Percentiles rank a stretch among this genome's conserved stretches.
Evolutionary conservation across 2,113 vertebrate species (phyloP).

Genomic region (Monarcha castaneiventris): DNA sequence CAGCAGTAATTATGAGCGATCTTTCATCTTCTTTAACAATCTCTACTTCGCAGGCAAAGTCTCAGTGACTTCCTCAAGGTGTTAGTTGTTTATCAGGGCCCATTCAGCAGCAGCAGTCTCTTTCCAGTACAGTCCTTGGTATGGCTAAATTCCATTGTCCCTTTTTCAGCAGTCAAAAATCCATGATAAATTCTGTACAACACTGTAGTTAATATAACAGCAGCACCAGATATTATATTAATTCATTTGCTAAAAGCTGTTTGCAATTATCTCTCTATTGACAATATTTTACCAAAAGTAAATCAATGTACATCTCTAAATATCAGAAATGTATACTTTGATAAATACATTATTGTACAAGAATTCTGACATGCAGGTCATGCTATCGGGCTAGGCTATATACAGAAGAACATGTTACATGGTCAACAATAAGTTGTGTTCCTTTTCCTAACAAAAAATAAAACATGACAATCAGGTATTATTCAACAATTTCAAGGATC

Average conservation of each 20-base stretch:
- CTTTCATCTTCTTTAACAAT: conserved; percentile 56
- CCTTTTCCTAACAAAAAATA: conserved; percentile 62
- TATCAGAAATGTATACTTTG: conserved; percentile 76
- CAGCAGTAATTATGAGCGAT: conserved; percentile 59
- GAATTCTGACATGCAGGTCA: conserved; percentile 78
- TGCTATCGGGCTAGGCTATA: conserved; percentile 69
- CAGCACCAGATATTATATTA: conserved; percentile 83
- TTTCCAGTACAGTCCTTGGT: conserved; percentile 78
- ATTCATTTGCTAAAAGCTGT: conserved; percentile 78
- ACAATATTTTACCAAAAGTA: conserved; percentile 77
- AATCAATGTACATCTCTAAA: conserved; percentile 81
- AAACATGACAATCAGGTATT: conserved; percentile 61
- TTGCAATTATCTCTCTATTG: conserved; percentile 72
- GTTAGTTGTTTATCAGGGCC: conserved; percentile 65
- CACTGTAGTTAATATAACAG: conserved; percentile 84
- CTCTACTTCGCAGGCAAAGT: conserved; percentile 47
- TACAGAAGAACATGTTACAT: conserved; percentile 61
- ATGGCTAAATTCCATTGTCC: conserved; percentile 80
- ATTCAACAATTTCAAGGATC: conserved; percentile 67
- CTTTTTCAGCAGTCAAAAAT: conserved; percentile 82
- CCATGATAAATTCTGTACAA: conserved; percentile 83
- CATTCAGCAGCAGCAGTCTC: conserved; percentile 77
- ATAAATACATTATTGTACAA: conserved; percentile 74
- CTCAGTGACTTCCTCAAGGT: conserved; percentile 58
- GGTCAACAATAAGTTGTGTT: conserved; percentile 47